Evolutionary conservation across 2,888 invertebrate species (phyloP), one percentile per base, ranked within the genome.

Genomic region (Spatulosminthurus flaviceps): DNA sequence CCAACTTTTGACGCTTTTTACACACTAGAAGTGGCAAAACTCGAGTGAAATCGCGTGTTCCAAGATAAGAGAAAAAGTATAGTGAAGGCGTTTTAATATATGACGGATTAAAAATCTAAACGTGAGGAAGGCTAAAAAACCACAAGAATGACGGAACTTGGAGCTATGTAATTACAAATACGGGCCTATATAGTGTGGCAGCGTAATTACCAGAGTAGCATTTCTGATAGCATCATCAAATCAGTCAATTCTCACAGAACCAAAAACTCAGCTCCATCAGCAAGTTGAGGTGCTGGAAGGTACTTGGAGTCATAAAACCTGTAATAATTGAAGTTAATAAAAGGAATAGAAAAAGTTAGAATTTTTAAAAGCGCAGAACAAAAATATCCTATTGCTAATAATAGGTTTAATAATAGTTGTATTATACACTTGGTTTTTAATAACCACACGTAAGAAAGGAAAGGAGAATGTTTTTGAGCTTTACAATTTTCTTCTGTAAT

Each of bases 51-150:
- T 71, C 42, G 71, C 71, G 71, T 71, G 71, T 42, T 22, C 7
- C 21, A 71, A 42, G 42, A 42, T 42, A 71, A 42, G 21, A 11
- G 24, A 41, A 42, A 42, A 69, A n/a, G n/a, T 29, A 69, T 34
- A 34, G 69, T 21, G 21, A n/a, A 34, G 69, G 34, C 69, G 34
- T 69, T 69, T n/a, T 69, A 69, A 13, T 2, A 19, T 13, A 69
- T 69, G 69, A 69, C 69, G 34, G 69, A 42, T 71, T 42, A 71
- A 71, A 71, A 42, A 42, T 71, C 71, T 22, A 21, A 9, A n/a
- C n/a, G n/a, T n/a, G n/a, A n/a, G n/a, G n/a, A n/a, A n/a, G n/a
- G n/a, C n/a, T n/a, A n/a, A 22, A 51, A n/a, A 51, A 16, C 51
- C n/a, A 64, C 22, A 26, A 64, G 64, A 64, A 22, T 26, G 67